Conservation (phyloP, 2,797 vertebrate species). For the Chaunax sp. region DNA sequence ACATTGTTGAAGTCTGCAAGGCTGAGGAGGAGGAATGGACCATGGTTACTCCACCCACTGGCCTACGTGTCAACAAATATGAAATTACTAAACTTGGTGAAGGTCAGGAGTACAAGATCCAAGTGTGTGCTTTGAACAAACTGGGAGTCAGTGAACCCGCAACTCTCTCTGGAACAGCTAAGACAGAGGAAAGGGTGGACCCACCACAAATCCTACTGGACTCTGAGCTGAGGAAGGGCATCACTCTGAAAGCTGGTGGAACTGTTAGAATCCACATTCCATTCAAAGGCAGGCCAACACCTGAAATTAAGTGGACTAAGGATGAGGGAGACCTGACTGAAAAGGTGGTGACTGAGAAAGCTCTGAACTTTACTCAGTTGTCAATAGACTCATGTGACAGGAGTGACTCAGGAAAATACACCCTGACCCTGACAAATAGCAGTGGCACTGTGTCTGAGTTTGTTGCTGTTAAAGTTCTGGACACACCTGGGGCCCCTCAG, state of each 20-base stretch:
- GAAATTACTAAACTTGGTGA: slow-evolving; percentile 94
- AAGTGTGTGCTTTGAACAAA: slow-evolving; percentile 97
- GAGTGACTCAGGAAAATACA: slow-evolving; percentile 96
- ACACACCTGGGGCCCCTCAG: slow-evolving; percentile 93
- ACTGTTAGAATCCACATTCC: slow-evolving; percentile 94
- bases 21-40: slow-evolving; percentile 96
- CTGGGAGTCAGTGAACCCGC: slow-evolving; percentile 94
- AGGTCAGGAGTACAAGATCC: slow-evolving; percentile 94
- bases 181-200: slow-evolving; percentile 95
- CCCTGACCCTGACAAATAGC: slow-evolving; percentile 91
- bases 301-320: slow-evolving; percentile 94
- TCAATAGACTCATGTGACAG: slow-evolving; percentile 97
- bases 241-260: slow-evolving; percentile 92
- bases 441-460: slow-evolving; percentile 93
- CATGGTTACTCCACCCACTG: slow-evolving; percentile 94
- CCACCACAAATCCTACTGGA: slow-evolving; percentile 93
- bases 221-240: slow-evolving; percentile 96
- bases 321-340: slow-evolving; percentile 93
- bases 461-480: slow-evolving; percentile 94
- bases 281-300: slow-evolving; percentile 94
- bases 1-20: slow-evolving; percentile 95
- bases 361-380: slow-evolving; percentile 90
- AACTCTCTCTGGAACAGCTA: slow-evolving; percentile 89
- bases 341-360: slow-evolving; percentile 92
- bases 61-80: slow-evolving; percentile 92